Percentiles rank a stretch among this genome's conserved stretches.
phyloP scores from a whole-genome alignment of 2,888 invertebrate species.

The Synergus itoensis region DNA sequence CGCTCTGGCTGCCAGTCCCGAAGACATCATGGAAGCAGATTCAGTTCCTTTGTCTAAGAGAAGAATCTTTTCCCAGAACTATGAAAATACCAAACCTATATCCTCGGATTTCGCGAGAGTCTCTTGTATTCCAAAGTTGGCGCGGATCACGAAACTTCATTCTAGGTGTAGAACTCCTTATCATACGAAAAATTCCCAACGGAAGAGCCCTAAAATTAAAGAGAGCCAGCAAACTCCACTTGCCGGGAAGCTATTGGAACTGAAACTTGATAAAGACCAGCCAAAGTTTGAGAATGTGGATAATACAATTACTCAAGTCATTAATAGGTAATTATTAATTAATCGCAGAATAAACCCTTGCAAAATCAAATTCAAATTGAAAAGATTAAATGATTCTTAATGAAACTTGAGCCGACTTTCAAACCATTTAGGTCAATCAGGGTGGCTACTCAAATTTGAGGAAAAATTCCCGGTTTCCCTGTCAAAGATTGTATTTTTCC shows the following conservation, averaged over 20 bases:
- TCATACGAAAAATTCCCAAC: conserved; percentile 61
- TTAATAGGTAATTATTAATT: conserved; percentile 65
- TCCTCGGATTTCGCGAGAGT: conserved; percentile 57
- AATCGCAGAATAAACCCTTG: too few relatives aligned
- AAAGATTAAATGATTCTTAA: too few relatives aligned
- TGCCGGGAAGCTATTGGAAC: conserved; percentile 66
- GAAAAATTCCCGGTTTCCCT: too few relatives aligned
- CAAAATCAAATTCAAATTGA: too few relatives aligned
- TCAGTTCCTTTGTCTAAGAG: conserved; percentile 65
- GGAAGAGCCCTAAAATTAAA: conserved; percentile 60
- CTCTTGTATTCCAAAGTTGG: conserved; percentile 68
- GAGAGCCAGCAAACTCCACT: conserved; percentile 68
- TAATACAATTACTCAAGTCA: conserved; percentile 70
- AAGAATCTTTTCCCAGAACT: conserved; percentile 59
- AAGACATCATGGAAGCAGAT: conserved; percentile 75
- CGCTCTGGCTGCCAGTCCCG: conserved; percentile 75
- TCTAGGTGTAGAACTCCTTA: conserved; percentile 71
- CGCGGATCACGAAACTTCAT: conserved; percentile 71
- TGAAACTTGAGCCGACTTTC: too few relatives aligned
- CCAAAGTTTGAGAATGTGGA: conserved; percentile 72
- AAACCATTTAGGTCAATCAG: too few relatives aligned
- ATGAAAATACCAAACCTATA: conserved; percentile 57
- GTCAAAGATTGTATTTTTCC: too few relatives aligned
- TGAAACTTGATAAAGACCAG: conserved; percentile 71
- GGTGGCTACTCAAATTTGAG: too few relatives aligned